Evolutionary conservation across 2,888 invertebrate species (phyloP), one percentile per base, ranked within the genome.

Genomic region (Meiosimyza decipiens): DNA sequence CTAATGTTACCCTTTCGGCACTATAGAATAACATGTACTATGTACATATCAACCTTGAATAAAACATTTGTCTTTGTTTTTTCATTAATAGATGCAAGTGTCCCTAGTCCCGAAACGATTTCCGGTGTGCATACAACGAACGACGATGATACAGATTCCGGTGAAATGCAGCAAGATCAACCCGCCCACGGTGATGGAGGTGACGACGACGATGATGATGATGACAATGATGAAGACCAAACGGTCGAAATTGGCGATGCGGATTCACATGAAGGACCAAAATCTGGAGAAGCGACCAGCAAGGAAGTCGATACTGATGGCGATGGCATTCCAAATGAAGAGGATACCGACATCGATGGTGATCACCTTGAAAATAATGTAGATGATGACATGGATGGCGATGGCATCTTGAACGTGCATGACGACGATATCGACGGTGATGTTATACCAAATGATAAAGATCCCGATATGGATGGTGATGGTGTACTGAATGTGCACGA

Each of bases 391-490:
- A 80, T 84, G n/a, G 83, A 90, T 76, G 87, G 88, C 71, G 90
- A 89, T 83, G 84, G 84, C 72, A 82, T 83, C 73, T 83, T 83
- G 18, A 84, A 84, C 79, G 79, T 89, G 79, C 89, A 89, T 72
- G 84, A 81, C 88, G 79, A 81, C 67, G 83, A 85, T 63, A 80
- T 85, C 13, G 83, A 90, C 78, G 87, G 88, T 70, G 90, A 89
- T 81, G 84, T 83, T 55, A 81, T 84, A 88, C 87, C 76, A 80
- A 88, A 79, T 78, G 81, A 80, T 22, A 79, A 84, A 66, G 82
- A 82, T 57, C 78, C 79, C 63, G 84, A 84, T 60, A 79, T 84
- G 47, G 83, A 83, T 69, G 81, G 81, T 62, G 83, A 84, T 77
- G 84, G 83, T n/a, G 80, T 83, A 71, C 80, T 78, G 5, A 84